Evolutionary conservation across 1,140 invertebrate species (phyloP), one percentile per base, ranked within the genome.

Genomic region (Odontomachus brunneus): DNA sequence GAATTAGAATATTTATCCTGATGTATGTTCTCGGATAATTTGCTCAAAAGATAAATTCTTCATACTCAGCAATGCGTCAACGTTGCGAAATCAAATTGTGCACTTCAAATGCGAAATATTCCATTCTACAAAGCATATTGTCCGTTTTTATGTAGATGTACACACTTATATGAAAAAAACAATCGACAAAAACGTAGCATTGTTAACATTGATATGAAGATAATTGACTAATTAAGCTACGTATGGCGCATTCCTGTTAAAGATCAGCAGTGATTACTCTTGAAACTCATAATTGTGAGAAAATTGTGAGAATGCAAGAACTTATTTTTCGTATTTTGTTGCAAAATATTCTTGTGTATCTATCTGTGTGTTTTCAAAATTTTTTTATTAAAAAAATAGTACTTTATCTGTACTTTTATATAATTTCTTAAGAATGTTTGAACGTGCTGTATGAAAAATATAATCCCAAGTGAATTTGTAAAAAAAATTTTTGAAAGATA

Each of bases 231-330:
- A 38, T 49, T 62, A 51, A 53, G 11, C 15, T 53, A 63, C 3
- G 5, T 65, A 9, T 22, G 22, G 51, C 66, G 44, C 51, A 0
- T 76, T 76, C 9, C 26, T 38, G 15, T 1, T 53, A 76, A 75
- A 2, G 59, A 76, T 63, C 62, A 75, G 62, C 22, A 19, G 11
- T n/a, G 53, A 55, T 55, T 33, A 60, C 2, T 75, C 15, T 62
- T 59, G 19, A 24, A 14, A 59, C 12, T 65, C 5, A 63, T 63
- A 12, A 63, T 62, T 0, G 22, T 14, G 1, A 44, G 49, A 62
- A 0, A 19, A 14, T 62, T 63, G 49, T 63, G 12, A 24, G 17
- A 75, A 29, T 57, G 44, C 1, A 53, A 44, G 14, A 12, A 73
- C 0, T 62, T 63, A 0, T 63, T 19, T 75, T 11, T 29, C 14